Evolutionary conservation across 2,113 vertebrate genomes (phyloP).

Genomic region (Gasterosteus nipponicus): DNA sequence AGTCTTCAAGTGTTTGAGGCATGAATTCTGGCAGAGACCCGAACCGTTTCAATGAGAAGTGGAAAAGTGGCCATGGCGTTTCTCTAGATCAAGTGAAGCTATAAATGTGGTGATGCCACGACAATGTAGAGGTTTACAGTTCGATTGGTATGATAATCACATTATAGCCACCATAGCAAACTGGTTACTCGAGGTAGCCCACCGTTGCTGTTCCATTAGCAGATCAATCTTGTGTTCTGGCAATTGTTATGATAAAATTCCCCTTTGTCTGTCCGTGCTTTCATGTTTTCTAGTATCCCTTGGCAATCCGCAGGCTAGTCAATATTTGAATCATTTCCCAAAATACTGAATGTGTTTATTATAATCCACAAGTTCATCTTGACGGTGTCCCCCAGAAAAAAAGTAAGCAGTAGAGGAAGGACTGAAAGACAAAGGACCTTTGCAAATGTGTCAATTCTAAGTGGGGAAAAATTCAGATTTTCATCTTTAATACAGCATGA

Average conservation of each 20-base stretch:
- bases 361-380: background rate
- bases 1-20: slow-evolving; percentile 38
- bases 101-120: slow-evolving; percentile 3
- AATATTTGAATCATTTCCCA: background rate
- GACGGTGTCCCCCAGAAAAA: background rate
- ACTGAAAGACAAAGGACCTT: background rate
- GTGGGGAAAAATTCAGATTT: background rate
- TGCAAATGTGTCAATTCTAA: background rate
- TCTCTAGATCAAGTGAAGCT: background rate
- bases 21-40: slow-evolving; percentile 33
- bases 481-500: background rate
- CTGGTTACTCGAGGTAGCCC: background rate
- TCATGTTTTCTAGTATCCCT: background rate
- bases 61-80: slow-evolving; percentile 5
- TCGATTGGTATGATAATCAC: slow-evolving; percentile 10
- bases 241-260: background rate
- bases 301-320: background rate
- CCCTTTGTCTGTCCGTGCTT: background rate
- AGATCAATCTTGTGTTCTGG: background rate
- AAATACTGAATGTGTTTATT: slow-evolving; percentile 15
- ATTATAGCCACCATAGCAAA: background rate
- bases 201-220: background rate
- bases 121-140: slow-evolving; percentile 8
- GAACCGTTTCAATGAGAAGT: slow-evolving; percentile 12
- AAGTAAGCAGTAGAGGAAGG: background rate